Evolutionary conservation across 2,113 vertebrate species (phyloP).

Genomic region (Rafetus swinhoei): DNA sequence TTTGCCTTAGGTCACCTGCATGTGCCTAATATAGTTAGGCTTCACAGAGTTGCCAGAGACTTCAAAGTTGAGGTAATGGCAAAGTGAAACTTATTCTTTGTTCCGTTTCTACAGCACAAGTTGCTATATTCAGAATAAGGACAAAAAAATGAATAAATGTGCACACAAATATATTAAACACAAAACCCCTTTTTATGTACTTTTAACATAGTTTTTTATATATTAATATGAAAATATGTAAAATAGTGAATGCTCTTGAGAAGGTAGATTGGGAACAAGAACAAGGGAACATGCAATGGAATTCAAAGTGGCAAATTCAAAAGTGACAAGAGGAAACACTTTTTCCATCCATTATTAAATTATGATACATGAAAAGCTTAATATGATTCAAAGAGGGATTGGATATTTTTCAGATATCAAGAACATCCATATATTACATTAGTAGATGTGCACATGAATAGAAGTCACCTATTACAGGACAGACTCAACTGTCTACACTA

Average conservation of each 20-base stretch:
- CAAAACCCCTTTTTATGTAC: background rate
- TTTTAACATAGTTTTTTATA: background rate
- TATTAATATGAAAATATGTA: background rate
- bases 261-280: background rate
- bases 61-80: background rate
- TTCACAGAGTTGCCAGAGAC: background rate
- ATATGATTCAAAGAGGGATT: background rate
- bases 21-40: background rate
- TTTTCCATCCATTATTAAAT: background rate
- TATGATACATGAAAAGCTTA: background rate
- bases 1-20: background rate
- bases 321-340: background rate
- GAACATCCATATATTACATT: background rate
- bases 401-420: background rate
- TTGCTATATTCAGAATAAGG: background rate
- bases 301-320: background rate
- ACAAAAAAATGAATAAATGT: background rate
- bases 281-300: background rate
- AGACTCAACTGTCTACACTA: too few species aligned
- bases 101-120: background rate
- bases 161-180: too few species aligned
- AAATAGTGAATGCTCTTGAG: background rate
- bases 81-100: background rate
- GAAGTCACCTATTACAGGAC: too few species aligned
- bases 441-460: too few species aligned